Base-by-base conservation (phyloP, 1,140 invertebrate genomes). In the Drosophila cardini region DNA sequence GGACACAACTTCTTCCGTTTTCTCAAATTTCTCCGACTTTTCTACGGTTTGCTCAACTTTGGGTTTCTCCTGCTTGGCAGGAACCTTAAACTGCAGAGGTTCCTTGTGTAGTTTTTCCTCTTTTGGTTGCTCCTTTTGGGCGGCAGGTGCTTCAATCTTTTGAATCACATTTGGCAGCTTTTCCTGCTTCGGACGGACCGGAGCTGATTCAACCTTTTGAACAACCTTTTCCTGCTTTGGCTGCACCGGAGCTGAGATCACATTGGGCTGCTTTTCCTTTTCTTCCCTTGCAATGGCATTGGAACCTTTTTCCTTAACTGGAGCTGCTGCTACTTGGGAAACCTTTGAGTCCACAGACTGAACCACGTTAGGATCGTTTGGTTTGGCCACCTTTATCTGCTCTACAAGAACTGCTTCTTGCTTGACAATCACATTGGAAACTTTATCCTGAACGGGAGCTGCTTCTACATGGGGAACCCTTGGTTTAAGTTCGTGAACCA, bases 61-160 rank as follows among this genome's bases (percentile, higher is more conserved):
- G 4, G 11, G 11, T 15, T 16, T 36, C 9, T 21, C 36, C 21
- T 48, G 48, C 11, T 34, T 40, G 5, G 11, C n/a, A 10, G 38
- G 38, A 2, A 6, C 2, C n/a, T 40, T 40, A 4, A n/a, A n/a
- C 38, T 38, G 36, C 9, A 3, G 1, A 11, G 10, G 10, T 38
- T 38, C 53, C 50, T 53, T 75, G 21, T 52, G 36, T 43, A 38
- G n/a, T 2, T 13, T 50, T 36, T 55, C 16, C n/a, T 38, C 13
- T 6, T 43, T 18, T 15, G 57, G 32, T 13, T 62, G 40, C 30
- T 8, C 53, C 10, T 26, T 48, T 16, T n/a, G 40, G n/a, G 2
- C 61, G 5, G 11, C 13, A 46, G 26, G 16, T 2, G n/a, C 42
- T 36, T 32, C 11, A 10, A 32, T 26, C 5, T 34, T 52, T 6